Evolutionary conservation across 1,140 invertebrate species (phyloP), one percentile per base, ranked within the genome.

Genomic region (Hyles euphorbiae): DNA sequence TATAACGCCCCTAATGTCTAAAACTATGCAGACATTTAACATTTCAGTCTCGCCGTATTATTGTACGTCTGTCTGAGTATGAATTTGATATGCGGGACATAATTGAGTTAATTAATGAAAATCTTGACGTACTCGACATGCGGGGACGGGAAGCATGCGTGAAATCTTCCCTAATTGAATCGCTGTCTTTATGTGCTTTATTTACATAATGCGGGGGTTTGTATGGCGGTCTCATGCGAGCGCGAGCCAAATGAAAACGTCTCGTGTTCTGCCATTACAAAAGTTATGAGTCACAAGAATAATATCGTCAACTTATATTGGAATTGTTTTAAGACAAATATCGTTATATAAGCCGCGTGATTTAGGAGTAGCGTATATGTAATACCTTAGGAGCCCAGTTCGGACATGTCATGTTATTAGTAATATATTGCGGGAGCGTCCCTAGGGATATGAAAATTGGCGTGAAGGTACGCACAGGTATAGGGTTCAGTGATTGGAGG

Each of bases 101-200:
- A 62, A 67, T 71, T 58, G 56, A 61, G 55, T 67, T 65, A 67
- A 70, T 70, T 65, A 67, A 67, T 60, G 68, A 64, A 70, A 70
- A 67, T 64, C 65, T 70, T 60, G 61, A 59, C 49, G 59, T 60
- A 54, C 36, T 62, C 36, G 57, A 54, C 66, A 60, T 60, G 50
- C 47, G 51, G 44, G 50, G 47, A 57, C 56, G 56, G 53, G 46
- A 34, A 47, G 51, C 36, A 57, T 60, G 60, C 60, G 57, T 54
- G 61, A 56, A 65, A 44, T 54, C 51, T 44, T 62, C 62, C 58
- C 52, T 65, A 68, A 68, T 65, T 68, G 60, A 65, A 65, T 68
- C 33, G 61, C 47, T 56, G 62, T 64, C 59, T 68, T 64, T 68
- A 68, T 59, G 56, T 61, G 51, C 58, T 45, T 56, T 61, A 68